A percentile compares a stretch with the other conserved stretches of the same genome.
phyloP scores from a whole-genome alignment of 2,888 invertebrate genomes.

The Meiosimyza decipiens region DNA sequence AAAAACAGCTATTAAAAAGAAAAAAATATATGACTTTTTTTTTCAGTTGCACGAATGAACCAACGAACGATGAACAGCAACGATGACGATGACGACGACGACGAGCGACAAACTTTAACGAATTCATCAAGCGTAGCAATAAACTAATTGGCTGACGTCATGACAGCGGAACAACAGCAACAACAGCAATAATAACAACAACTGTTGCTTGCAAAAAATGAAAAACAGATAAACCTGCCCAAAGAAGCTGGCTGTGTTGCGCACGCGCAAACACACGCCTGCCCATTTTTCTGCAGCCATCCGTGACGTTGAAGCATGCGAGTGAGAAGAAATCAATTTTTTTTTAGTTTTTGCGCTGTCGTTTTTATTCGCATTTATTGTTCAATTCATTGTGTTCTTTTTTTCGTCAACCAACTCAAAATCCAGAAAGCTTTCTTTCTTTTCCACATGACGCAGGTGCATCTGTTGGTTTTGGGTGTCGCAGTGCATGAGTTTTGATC shows the following conservation, averaged over 20 bases:
- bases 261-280: background rate
- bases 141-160: conserved; percentile 38
- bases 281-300: background rate
- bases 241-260: background rate
- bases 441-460: background rate
- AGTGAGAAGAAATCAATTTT: background rate
- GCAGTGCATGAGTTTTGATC: background rate
- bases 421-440: background rate
- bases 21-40: background rate
- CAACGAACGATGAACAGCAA: conserved; percentile 13
- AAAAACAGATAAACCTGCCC: background rate
- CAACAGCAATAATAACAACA: background rate
- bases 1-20: background rate
- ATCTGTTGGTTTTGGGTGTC: background rate
- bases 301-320: background rate
- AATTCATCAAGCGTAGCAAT: conserved; percentile 39
- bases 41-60: background rate
- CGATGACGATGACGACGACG: background rate
- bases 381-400: background rate
- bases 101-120: conserved; percentile 6
- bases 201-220: background rate
- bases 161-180: conserved; percentile 18
- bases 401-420: background rate
- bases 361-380: background rate
- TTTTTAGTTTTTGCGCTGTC: background rate